Evolutionary conservation across 2,888 invertebrate species (phyloP), one percentile per base, ranked within the genome.

Genomic region (Lepeophtheirus nordmannii): DNA sequence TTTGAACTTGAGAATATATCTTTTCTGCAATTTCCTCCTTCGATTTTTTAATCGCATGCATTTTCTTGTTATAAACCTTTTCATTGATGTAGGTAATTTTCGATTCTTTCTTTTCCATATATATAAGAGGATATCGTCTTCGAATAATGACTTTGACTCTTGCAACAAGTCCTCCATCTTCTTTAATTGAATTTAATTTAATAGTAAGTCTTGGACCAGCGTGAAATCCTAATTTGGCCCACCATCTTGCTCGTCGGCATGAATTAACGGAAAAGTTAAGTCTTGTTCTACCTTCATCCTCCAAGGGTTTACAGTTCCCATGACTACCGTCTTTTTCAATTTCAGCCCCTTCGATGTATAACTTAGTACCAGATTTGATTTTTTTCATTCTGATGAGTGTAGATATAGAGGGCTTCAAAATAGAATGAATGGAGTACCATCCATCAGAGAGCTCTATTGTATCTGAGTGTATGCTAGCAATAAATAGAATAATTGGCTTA

Each of bases 271-370:
- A 17, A 46, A 46, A 46, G 8, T n/a, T 17, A 46, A 46, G 17
- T 17, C 14, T 46, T 46, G 53, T 46, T 46, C 53, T 14, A 46
- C 17, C n/a, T 46, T 46, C 53, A 17, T 46, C 53, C 53, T 46
- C 53, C 17, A 46, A 17, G 1, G 53, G 53, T 5, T 17, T 46
- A 46, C 53, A 46, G 8, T 14, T 14, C 53, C 17, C 53, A 17
- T 14, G 17, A 46, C 53, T 17, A 30, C 30, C 7, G 7, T 17
- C 53, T 46, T 8, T 46, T 17, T 46, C 53, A 46, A 46, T 14
- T 17, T 46, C 53, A 14, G n/a, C 53, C n/a, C 53, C 53, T 46
- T 46, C 53, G 53, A 46, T 46, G 53, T 46, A 46, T 17, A 46
- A 17, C 53, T 46, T 46, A 14, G 53, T 46, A n/a, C 53, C 53